Conservation (phyloP, 2,797 vertebrate species). For the Sardinella longiceps region DNA sequence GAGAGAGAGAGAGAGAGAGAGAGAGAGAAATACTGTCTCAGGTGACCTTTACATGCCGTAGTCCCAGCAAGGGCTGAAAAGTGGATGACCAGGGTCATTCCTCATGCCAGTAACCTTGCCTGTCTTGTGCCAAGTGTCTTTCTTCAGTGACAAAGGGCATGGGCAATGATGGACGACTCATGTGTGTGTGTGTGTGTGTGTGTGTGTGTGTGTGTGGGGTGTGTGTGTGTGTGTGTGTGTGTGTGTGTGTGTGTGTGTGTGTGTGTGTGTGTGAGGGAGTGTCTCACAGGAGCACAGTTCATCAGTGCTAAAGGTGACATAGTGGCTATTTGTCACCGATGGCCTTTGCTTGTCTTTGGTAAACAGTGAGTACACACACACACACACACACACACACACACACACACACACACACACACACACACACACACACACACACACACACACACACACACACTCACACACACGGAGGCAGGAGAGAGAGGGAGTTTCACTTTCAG, state of each 20-base stretch:
- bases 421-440: background rate
- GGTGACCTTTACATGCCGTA: background rate
- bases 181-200: background rate
- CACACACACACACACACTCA: background rate
- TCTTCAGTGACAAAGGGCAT: conserved; percentile 6
- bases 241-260: background rate
- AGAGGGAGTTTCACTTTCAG: background rate
- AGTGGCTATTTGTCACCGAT: conserved; percentile 1
- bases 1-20: conserved; percentile 13
- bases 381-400: no score
- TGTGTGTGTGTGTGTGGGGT: background rate
- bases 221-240: background rate
- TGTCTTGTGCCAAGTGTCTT: background rate
- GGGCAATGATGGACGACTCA: background rate
- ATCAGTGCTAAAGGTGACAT: background rate
- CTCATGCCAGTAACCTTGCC: background rate
- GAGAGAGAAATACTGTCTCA: background rate
- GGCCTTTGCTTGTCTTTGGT: conserved; percentile 19
- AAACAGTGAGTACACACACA: background rate
- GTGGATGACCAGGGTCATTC: background rate
- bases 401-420: no score
- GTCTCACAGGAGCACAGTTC: background rate
- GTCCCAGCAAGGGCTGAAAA: background rate
- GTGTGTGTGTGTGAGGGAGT: background rate
- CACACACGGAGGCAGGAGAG: background rate